Conservation (phyloP, 1,140 invertebrate genomes). For the Cyrtorhinus lividipennis region DNA sequence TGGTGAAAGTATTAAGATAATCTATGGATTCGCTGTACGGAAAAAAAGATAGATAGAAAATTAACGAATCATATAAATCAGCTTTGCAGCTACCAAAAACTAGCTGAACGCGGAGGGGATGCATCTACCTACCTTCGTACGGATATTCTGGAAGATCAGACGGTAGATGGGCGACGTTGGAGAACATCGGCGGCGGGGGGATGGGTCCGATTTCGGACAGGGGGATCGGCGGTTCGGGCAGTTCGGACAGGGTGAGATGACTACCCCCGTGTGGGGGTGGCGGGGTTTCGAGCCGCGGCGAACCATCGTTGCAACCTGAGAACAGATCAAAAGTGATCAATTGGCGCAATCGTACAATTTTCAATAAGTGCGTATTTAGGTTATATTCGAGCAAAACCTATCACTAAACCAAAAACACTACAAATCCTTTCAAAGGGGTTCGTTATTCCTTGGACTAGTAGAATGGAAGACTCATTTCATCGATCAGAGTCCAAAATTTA, state of each 20-base stretch:
- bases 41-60: no score
- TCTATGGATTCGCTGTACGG: no score
- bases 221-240: conserved; percentile 80
- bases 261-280: conserved; percentile 12
- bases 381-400: neutral
- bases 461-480: neutral
- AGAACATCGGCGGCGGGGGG: conserved; percentile 90
- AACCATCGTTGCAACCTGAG: conserved; percentile 17
- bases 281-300: conserved; percentile 17
- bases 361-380: neutral
- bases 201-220: conserved; percentile 86
- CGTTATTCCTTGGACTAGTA: no score
- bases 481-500: no score
- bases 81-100: no score
- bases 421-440: no score
- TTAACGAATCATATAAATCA: no score
- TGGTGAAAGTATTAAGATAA: no score
- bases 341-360: neutral
- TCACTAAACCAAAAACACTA: no score
- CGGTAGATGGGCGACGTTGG: conserved; percentile 30
- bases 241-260: conserved; percentile 57
- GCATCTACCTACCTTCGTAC: conserved; percentile 49
- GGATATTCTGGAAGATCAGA: conserved; percentile 39
- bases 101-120: no score
- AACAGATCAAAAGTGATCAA: neutral